Evolutionary conservation across 2,113 vertebrate species (phyloP).

Genomic region (Ochotona curzoniae): DNA sequence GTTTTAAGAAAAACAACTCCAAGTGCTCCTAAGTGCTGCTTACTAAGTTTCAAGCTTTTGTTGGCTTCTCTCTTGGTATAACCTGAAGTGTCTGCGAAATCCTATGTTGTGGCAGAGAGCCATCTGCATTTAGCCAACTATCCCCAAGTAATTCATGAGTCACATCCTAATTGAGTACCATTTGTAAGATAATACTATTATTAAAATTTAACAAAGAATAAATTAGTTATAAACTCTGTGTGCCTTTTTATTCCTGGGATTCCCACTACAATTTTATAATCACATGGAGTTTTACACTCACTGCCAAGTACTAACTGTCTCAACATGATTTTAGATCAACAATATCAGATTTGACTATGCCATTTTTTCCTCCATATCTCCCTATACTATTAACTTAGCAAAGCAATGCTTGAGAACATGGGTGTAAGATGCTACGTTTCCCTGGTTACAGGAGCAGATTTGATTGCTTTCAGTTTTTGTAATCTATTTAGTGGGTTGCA

Average conservation of each 20-base stretch:
- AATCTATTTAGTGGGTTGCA: not conserved
- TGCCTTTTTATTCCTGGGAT: constrained; percentile 26
- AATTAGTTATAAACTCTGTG: constrained; percentile 28
- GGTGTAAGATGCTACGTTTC: not conserved
- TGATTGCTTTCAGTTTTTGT: not conserved
- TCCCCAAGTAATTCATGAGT: constrained; percentile 24
- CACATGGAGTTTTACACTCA: constrained; percentile 33
- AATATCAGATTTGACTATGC: constrained; percentile 17
- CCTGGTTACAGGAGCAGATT: not conserved
- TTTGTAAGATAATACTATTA: constrained; percentile 49
- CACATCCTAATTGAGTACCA: constrained; percentile 10
- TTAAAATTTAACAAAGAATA: constrained; percentile 35
- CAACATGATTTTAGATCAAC: constrained; percentile 39
- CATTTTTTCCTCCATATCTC: not conserved
- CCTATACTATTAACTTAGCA: not conserved
- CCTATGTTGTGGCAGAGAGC: not conserved
- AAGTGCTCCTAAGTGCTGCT: not conserved
- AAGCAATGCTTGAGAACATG: not conserved
- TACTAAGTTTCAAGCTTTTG: not conserved
- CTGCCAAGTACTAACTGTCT: constrained; percentile 34
- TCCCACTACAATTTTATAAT: not conserved
- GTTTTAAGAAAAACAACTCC: not conserved
- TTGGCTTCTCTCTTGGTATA: not conserved
- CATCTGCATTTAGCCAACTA: not conserved
- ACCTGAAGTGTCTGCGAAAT: not conserved